Evolutionary conservation across 1,140 invertebrate genomes (phyloP).

Genomic region (Sycophaga agraensis): DNA sequence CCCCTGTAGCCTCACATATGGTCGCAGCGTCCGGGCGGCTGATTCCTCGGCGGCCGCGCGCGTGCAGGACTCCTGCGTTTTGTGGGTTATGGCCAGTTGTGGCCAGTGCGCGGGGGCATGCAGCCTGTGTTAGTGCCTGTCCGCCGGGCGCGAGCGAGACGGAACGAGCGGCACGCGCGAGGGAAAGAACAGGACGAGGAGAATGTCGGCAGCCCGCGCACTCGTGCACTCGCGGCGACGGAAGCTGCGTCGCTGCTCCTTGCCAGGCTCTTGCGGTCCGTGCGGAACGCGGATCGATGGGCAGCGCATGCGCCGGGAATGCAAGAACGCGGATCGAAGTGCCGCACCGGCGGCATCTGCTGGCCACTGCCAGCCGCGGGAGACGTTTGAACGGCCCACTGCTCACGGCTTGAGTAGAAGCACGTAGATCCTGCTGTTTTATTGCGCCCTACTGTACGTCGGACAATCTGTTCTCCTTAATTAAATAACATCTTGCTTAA

Average conservation of each 20-base stretch:
- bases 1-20: too few relatives aligned
- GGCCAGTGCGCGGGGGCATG: too few relatives aligned
- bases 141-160: background rate
- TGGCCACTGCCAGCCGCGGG: background rate
- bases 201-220: too few relatives aligned
- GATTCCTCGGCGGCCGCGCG: background rate
- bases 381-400: background rate
- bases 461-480: too few relatives aligned
- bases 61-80: background rate
- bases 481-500: background rate
- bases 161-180: background rate
- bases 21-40: too few relatives aligned
- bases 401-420: background rate
- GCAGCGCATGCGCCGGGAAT: conserved; percentile 17
- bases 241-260: too few relatives aligned
- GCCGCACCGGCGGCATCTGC: background rate
- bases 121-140: background rate
- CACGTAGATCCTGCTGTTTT: background rate
- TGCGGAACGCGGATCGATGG: background rate
- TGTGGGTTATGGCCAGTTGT: too few relatives aligned
- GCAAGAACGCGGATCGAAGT: background rate
- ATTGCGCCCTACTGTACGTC: too few relatives aligned
- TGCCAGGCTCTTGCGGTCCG: background rate
- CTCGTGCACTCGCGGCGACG: too few relatives aligned
- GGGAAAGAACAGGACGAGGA: too few relatives aligned